Percentiles rank a stretch among this genome's conserved stretches.
phyloP scores from a whole-genome alignment of 1,140 invertebrate species.

The Hyphantria cunea region DNA sequence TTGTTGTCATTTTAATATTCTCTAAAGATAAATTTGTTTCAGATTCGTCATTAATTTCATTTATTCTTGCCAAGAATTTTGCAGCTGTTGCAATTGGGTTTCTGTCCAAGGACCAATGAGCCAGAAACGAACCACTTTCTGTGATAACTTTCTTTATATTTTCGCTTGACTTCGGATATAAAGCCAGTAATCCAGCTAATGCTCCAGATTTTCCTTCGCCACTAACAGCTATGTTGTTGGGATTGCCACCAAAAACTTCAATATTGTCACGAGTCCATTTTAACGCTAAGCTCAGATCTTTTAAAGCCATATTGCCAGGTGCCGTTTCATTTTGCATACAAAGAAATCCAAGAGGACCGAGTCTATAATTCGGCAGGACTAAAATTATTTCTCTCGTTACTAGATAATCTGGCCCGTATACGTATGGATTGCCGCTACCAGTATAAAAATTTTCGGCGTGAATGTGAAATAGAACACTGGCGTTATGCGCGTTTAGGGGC shows the following conservation, averaged over 20 bases:
- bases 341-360: slow-evolving; percentile 63
- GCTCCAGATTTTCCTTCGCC: slow-evolving; percentile 52
- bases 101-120: slow-evolving; percentile 63
- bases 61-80: slow-evolving; percentile 30
- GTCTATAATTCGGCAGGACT: slow-evolving; percentile 66
- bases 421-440: slow-evolving; percentile 54
- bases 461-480: slow-evolving; percentile 60
- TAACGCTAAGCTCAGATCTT: slow-evolving; percentile 86
- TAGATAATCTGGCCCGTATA: slow-evolving; percentile 55
- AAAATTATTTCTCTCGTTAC: slow-evolving; percentile 50
- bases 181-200: slow-evolving; percentile 51
- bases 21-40: slow-evolving; percentile 10
- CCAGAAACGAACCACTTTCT: slow-evolving; percentile 60
- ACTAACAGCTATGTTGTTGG: slow-evolving; percentile 66
- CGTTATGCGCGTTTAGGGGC: slow-evolving; percentile 32
- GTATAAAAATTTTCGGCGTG: slow-evolving; percentile 49
- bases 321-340: slow-evolving; percentile 52
- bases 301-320: slow-evolving; percentile 85
- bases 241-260: slow-evolving; percentile 86
- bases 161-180: slow-evolving; percentile 47
- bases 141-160: slow-evolving; percentile 58
- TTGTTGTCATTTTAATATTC: slow-evolving; percentile 32
- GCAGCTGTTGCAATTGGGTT: slow-evolving; percentile 41
- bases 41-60: slow-evolving; percentile 3
- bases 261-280: slow-evolving; percentile 87